A percentile compares a stretch with the other conserved stretches of the same genome.
phyloP scores from a whole-genome alignment of 2,888 invertebrate species.

The Horisme vitalbata region DNA sequence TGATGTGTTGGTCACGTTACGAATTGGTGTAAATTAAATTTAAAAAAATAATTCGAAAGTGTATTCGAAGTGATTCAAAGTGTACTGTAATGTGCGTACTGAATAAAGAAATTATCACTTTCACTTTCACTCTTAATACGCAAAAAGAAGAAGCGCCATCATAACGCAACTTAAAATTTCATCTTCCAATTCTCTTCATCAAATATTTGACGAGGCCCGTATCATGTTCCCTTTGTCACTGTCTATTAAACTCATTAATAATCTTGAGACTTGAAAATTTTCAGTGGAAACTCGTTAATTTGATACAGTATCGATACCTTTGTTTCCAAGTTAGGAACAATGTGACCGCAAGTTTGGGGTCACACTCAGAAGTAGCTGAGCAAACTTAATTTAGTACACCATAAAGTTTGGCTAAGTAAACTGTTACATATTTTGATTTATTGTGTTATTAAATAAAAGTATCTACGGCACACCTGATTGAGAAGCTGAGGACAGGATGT shows the following conservation, averaged over 20 bases:
- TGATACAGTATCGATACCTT: constrained; percentile 50
- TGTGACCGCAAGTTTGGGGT: constrained; percentile 41
- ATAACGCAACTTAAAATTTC: constrained; percentile 19
- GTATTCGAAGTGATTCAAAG: too few species aligned
- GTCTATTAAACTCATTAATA: constrained; percentile 40
- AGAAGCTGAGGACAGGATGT: too few species aligned
- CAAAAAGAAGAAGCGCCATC: not conserved
- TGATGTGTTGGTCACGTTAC: too few species aligned
- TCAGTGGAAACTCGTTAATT: constrained; percentile 46
- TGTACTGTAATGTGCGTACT: too few species aligned
- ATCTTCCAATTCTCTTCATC: constrained; percentile 29
- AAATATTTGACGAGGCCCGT: constrained; percentile 28
- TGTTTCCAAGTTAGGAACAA: constrained; percentile 48
- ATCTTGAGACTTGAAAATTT: constrained; percentile 39
- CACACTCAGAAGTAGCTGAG: constrained; percentile 16
- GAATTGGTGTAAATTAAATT: too few species aligned
- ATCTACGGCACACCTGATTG: too few species aligned
- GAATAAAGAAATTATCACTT: too few species aligned
- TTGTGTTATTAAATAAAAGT: too few species aligned
- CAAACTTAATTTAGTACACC: not conserved
- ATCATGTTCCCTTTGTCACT: constrained; percentile 34
- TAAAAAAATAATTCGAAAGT: too few species aligned
- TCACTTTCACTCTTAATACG: too few species aligned
- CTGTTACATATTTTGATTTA: too few species aligned
- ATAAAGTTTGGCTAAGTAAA: too few species aligned